Base-by-base conservation (phyloP, 2,888 invertebrate species). In the Scaptomyza reducta region DNA sequence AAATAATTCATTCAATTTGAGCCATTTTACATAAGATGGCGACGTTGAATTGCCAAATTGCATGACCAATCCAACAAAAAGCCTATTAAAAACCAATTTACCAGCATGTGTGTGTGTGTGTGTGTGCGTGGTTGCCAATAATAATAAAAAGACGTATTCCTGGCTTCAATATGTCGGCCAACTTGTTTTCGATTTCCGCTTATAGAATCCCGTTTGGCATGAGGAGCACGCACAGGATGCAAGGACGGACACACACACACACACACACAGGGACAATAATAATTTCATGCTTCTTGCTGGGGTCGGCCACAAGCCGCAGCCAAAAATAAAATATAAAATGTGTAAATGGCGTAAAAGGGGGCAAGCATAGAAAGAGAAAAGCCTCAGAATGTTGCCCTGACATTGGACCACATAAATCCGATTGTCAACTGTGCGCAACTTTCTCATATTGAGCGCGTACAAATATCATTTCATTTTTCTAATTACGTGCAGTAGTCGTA, bases 171-270 rank as follows among this genome's bases (percentile, higher is more conserved):
- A 65, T 64, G 66, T 82, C 70, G 59, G 66, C 51, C 74, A 79
- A 87, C 84, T 88, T 83, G 70, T 83, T 88, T 86, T 83, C 87
- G 88, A 83, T 83, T 83, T 83, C 82, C 88, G 87, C 44, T 57
- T 44, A 66, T 44, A 41, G 22, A 54, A 57, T 49, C 18, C 42
- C 42, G 25, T 13, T 38, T 38, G 42, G 35, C 54, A 50, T 40
- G 40, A 25, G 35, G 29, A 35, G 29, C 63, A 59, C 70, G 53
- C 72, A 64, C 65, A 38, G 49, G 27, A 27, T 44, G 63, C 53
- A 54, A 40, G 53, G 33, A 45, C 45, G n/a, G n/a, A 45, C n/a
- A 54, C 38, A 53, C 14, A 40, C 16, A 16, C 16, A 16, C 16
- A 16, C 3, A 40, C 16, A 29, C 2, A 14, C 2, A 38, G 38